Percentiles rank a stretch among this genome's conserved stretches.
Conservation (phyloP, 2,113 vertebrate genomes). For the Himantopus leucocephalus region DNA sequence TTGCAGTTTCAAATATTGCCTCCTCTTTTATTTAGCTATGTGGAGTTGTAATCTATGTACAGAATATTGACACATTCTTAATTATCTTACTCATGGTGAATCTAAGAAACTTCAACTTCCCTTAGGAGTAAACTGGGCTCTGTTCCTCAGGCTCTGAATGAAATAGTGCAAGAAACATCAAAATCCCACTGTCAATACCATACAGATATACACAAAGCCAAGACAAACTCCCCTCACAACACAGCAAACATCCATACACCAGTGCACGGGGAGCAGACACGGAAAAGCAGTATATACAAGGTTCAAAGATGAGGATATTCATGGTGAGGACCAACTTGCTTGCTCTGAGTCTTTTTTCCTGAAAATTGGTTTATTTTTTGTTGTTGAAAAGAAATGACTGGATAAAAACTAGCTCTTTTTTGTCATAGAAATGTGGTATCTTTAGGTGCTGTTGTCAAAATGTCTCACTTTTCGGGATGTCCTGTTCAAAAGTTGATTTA, state of each 20-base stretch:
- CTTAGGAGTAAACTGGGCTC: not conserved
- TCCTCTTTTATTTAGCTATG: not conserved
- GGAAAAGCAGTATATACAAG: not conserved
- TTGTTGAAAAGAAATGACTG: not conserved
- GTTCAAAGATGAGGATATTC: not conserved
- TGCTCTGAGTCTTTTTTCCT: not conserved
- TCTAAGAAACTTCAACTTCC: not conserved
- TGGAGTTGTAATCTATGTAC: not conserved
- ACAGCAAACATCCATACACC: not conserved
- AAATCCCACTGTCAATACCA: constrained; percentile 38
- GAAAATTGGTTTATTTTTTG: not conserved
- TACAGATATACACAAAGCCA: not conserved
- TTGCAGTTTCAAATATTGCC: not conserved
- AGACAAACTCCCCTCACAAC: constrained; percentile 21
- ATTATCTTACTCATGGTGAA: not conserved
- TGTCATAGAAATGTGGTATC: not conserved
- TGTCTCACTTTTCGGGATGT: not conserved
- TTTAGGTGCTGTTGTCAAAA: not conserved
- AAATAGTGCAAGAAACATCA: constrained; percentile 16
- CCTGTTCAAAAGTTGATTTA: not conserved
- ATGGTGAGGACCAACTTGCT: not conserved
- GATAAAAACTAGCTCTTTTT: not conserved
- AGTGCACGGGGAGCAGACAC: not conserved
- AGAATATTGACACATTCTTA: not conserved
- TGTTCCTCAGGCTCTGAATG: not conserved